phyloP scores from a whole-genome alignment of 2,888 invertebrate species.

The Ariolimax columbianus region DNA sequence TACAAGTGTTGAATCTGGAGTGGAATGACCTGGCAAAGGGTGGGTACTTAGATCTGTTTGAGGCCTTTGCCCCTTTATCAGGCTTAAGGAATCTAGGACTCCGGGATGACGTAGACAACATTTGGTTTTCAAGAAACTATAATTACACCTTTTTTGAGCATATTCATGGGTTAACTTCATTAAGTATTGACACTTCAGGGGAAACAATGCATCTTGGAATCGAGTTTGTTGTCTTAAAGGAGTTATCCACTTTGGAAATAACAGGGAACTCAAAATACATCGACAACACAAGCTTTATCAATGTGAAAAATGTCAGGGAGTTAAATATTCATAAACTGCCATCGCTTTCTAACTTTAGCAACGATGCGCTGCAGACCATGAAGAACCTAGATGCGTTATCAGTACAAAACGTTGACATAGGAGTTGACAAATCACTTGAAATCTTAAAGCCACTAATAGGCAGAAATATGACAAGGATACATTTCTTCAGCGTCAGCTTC shows the following conservation, averaged over 20 bases:
- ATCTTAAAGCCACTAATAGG: conserved; percentile 2
- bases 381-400: neutral
- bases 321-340: neutral
- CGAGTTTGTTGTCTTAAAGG: conserved; percentile 10
- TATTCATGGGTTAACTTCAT: no score
- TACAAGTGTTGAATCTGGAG: no score
- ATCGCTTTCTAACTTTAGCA: neutral
- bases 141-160: no score
- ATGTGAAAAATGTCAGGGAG: neutral
- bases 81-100: no score
- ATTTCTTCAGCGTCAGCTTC: neutral
- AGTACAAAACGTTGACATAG: neutral
- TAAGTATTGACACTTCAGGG: neutral
- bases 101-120: no score
- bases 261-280: neutral
- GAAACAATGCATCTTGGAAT: neutral
- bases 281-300: neutral
- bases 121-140: no score
- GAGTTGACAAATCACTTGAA: neutral
- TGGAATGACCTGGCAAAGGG: no score
- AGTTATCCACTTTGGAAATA: conserved; percentile 1
- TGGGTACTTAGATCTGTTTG: no score
- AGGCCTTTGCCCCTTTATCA: no score
- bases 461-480: conserved; percentile 17
- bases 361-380: neutral